Evolutionary conservation across 2,888 invertebrate species (phyloP), one percentile per base, ranked within the genome.

Genomic region (Tachina lurida): DNA sequence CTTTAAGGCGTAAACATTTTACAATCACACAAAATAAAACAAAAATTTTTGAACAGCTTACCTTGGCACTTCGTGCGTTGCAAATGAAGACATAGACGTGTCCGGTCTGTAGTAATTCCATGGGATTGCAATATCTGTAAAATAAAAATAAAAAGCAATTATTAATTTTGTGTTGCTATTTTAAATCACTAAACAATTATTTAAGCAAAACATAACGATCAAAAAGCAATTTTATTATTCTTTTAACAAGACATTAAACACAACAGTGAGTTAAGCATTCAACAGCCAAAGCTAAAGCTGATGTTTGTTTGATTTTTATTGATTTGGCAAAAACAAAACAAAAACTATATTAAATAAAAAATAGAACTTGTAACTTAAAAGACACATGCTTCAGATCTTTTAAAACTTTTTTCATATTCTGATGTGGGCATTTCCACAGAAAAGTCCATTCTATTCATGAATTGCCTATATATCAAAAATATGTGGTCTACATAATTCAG

Each of bases 41-140:
- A 0, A 3, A 54, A 41, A 65, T 74, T 41, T 5, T 19, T n/a
- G 22, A 49, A 60, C 17, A 17, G 4, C 89, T 89, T 87, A 92
- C 92, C 90, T 90, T 89, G 92, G 90, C 93, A 93, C 89, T 88
- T 90, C 87, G 89, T 90, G 88, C 90, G 90, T 88, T 90, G 90
- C 90, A 92, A 90, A 83, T 91, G 90, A 78, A 92, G 91, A 87
- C 91, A 91, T 62, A 92, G 91, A 84, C 90, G 91, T 84, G 89
- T 90, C 89, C 89, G 91, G 89, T 92, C 92, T 80, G 90, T 93
- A 92, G 88, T 91, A 89, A 89, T 91, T 89, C 92, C 92, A 92
- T 87, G 92, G 92, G 92, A 92, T 90, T 90, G 92, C 92, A 90
- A 90, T 86, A 90, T 89, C 93, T 92, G 90, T 87, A 91, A 92